Evolutionary conservation across 2,888 invertebrate genomes (phyloP), one percentile per base, ranked within the genome.

Genomic region (Cephus rjabovi): DNA sequence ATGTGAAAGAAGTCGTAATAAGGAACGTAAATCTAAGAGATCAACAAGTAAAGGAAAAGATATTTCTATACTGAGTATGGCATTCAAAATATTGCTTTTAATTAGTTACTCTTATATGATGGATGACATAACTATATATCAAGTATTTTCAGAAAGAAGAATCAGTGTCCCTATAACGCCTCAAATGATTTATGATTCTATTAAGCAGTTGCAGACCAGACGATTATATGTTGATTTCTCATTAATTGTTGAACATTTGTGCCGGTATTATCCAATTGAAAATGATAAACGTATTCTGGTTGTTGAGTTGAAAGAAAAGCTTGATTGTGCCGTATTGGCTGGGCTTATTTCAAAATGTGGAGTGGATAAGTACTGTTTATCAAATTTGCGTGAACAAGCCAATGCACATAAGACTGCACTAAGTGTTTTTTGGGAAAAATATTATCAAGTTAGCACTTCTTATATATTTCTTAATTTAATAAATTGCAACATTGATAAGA

Each of bases 401-500:
- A 71, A 71, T 71, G 33, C 15, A 34, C 31, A 71, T 71, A 71
- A 71, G 33, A 71, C 6, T 31, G 71, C 71, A 34, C 33, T 71
- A 31, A 71, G 31, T 71, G 15, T 34, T 71, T 71, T 71, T 71
- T 71, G 71, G 71, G 71, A 71, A 71, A 31, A 34, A 71, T 71
- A 71, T 71, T 71, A 71, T 23, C 12, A 34, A 34, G 71, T 71
- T 31, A 71, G 71, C 71, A 56, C 56, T 56, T 56, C 6, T 56
- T 23, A 2, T 56, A 23, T 23, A 56, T 9, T 56, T 9, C 1
- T 23, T 56, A 56, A 56, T 6, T 9, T 56, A 23, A 23, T 56
- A 23, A 23, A 23, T 56, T 56, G 56, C 6, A 0, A 56, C 9
- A 56, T 56, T 56, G 6, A 40, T 56, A 23, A 23, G 23, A 23